A percentile compares a stretch with the other conserved stretches of the same genome.
These are phyloP conservation scores for Pseudochirops corinnae DNA, from an alignment of 2,797 vertebrate genomes.

Conservation along the genomic window DNA sequence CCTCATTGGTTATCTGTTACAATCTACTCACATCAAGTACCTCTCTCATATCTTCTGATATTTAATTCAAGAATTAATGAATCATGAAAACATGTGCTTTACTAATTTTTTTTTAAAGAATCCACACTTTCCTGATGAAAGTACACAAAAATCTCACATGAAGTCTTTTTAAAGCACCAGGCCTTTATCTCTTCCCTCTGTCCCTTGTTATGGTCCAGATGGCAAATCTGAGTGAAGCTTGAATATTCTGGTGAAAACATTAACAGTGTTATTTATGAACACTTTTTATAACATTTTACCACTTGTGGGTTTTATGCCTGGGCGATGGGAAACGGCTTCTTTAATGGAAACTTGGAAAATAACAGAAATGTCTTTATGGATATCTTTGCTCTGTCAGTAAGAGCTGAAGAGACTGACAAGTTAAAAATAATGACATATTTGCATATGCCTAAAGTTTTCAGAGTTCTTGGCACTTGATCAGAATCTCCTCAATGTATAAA, in stretches of 20 bases:
- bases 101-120: constrained; percentile 43
- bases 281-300: constrained; percentile 57
- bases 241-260: constrained; percentile 60
- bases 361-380: neutral
- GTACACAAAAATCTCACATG: constrained; percentile 44
- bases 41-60: neutral
- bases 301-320: constrained; percentile 53
- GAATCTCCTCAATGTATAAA: constrained; percentile 18
- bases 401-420: neutral
- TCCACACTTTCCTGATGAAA: constrained; percentile 65
- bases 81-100: constrained; percentile 41
- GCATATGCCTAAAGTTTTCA: neutral
- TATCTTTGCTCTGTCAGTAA: constrained; percentile 56
- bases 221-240: constrained; percentile 60
- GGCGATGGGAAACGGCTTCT: constrained; percentile 41
- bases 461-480: neutral
- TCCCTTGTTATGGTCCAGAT: constrained; percentile 42
- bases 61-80: constrained; percentile 36
- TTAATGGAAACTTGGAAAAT: neutral
- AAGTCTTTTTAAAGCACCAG: constrained; percentile 70
- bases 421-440: neutral
- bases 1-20: neutral
- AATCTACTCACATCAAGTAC: neutral
- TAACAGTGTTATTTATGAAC: constrained; percentile 59
- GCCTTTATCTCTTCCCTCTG: constrained; percentile 49